Evolutionary conservation across 2,888 invertebrate species (phyloP).

Genomic region (Acanthosoma haemorrhoidale): DNA sequence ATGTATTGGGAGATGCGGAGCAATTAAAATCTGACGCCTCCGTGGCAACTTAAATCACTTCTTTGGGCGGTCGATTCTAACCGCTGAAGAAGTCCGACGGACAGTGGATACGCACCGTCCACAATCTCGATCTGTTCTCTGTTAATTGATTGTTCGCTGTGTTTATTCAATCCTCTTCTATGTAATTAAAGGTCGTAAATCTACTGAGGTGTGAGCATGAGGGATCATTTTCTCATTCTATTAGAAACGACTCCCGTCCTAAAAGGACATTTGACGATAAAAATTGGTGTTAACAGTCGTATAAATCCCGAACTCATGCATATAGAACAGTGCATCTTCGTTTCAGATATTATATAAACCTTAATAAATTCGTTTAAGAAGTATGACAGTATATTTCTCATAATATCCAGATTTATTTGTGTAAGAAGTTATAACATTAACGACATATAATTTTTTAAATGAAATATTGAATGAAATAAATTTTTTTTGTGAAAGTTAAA

Average conservation of each 20-base stretch:
- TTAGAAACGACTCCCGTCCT: no score
- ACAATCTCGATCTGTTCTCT: neutral
- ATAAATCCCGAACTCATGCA: neutral
- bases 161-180: constrained; percentile 2
- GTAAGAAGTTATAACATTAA: no score
- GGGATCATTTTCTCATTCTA: no score
- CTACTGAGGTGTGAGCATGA: constrained; percentile 5
- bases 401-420: no score
- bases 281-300: neutral
- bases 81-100: neutral
- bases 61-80: neutral
- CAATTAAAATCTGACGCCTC: neutral
- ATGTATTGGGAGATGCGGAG: neutral
- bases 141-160: constrained; percentile 1
- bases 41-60: neutral
- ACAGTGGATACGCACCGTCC: neutral
- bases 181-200: no score
- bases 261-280: neutral
- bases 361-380: no score
- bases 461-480: no score
- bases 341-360: no score
- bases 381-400: no score
- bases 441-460: no score
- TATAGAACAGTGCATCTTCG: no score
- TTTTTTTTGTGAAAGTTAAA: no score